phyloP scores from a whole-genome alignment of 2,797 vertebrate genomes.

The Staurois parvus region DNA sequence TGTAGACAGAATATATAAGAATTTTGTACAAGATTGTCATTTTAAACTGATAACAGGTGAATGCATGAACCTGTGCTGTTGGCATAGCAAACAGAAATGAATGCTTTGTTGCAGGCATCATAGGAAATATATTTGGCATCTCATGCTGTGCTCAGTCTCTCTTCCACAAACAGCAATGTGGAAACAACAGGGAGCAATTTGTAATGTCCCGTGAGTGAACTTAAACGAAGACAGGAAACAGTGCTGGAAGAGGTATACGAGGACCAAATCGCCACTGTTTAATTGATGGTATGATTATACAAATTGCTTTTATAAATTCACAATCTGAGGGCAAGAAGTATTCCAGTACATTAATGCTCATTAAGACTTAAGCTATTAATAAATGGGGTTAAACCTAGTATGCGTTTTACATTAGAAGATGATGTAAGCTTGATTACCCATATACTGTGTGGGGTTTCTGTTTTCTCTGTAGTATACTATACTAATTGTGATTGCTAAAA shows the following conservation, averaged over 20 bases:
- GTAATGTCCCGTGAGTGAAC: constrained; percentile 50
- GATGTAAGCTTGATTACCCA: not conserved
- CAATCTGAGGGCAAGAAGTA: constrained; percentile 33
- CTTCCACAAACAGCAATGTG: constrained; percentile 39
- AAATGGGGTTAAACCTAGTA: constrained; percentile 28
- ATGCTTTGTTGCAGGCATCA: constrained; percentile 30
- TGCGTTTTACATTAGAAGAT: constrained; percentile 18
- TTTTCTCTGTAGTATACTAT: constrained; percentile 8
- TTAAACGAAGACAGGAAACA: constrained; percentile 45
- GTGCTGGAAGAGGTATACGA: constrained; percentile 39
- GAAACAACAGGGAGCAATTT: constrained; percentile 59
- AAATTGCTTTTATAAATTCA: constrained; percentile 38
- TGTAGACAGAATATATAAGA: no score
- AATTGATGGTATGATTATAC: constrained; percentile 43
- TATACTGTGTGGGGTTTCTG: not conserved
- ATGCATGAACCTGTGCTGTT: not conserved
- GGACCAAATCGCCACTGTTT: constrained; percentile 41
- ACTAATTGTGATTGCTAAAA: not conserved
- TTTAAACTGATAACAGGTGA: constrained; percentile 20
- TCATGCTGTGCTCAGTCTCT: constrained; percentile 48
- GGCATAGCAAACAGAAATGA: constrained; percentile 27
- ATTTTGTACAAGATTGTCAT: no score
- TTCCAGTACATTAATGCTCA: constrained; percentile 28
- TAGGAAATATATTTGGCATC: constrained; percentile 23
- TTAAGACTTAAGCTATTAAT: constrained; percentile 41